A percentile compares a stretch with the other conserved stretches of the same genome.
Evolutionary conservation across 2,797 vertebrate species (phyloP).

Genomic region (Glossophaga mutica): DNA sequence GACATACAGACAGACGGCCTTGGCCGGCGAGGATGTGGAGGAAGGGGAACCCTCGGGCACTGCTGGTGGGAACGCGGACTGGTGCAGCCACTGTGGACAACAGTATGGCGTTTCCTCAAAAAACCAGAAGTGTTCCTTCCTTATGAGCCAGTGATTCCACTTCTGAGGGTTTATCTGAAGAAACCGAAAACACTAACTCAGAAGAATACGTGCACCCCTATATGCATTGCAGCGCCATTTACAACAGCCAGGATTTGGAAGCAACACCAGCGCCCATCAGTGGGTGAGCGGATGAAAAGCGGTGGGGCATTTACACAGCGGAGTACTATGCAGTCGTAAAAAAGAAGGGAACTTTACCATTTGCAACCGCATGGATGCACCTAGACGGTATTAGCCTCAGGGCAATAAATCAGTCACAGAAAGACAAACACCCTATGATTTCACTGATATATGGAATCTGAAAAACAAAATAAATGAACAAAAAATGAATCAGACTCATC

Average conservation of each 20-base stretch:
- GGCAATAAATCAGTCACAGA: neutral
- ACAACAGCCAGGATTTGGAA: neutral
- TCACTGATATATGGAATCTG: neutral
- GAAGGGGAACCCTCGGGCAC: neutral
- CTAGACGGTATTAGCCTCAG: neutral
- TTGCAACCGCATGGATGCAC: neutral
- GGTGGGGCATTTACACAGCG: neutral
- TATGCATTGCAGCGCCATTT: neutral
- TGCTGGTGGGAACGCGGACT: neutral
- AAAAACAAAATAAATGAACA: neutral
- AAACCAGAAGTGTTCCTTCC: neutral
- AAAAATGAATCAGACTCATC: neutral
- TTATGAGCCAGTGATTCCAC: neutral
- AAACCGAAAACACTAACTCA: neutral
- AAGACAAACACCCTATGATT: too few species aligned
- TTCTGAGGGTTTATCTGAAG: neutral
- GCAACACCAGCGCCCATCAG: neutral
- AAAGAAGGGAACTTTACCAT: neutral
- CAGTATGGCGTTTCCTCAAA: neutral
- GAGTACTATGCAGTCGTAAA: neutral
- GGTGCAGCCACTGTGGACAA: neutral
- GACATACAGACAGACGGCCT: neutral
- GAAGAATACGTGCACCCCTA: neutral
- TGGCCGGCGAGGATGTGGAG: neutral
- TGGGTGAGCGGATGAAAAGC: neutral